Evolutionary conservation across 64 coral and sea anemone genomes (phyloP).

Genomic region (Porites australiensis): DNA sequence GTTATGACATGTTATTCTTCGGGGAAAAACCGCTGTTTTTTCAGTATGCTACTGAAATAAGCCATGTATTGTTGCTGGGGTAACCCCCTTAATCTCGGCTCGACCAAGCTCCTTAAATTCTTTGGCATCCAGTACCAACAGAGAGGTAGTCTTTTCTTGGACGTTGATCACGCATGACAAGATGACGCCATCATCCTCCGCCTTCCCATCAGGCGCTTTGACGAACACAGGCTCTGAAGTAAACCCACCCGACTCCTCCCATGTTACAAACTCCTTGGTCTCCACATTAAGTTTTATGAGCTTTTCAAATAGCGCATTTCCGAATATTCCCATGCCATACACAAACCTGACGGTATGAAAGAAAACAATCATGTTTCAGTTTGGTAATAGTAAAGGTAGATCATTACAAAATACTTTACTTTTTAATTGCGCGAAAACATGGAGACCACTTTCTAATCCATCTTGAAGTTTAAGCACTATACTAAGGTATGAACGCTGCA

Average conservation of each 20-base stretch:
- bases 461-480: too few species aligned
- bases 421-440: too few species aligned
- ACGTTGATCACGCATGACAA: constrained; percentile 82
- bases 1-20: too few species aligned
- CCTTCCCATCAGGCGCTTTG: constrained; percentile 55
- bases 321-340: constrained; percentile 22
- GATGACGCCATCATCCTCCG: constrained; percentile 90
- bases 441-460: too few species aligned
- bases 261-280: constrained; percentile 57
- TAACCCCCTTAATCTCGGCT: constrained; percentile 69
- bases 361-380: neutral
- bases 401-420: too few species aligned
- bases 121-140: constrained; percentile 82
- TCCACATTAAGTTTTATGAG: constrained; percentile 83
- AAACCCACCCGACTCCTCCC: constrained; percentile 60
- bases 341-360: constrained; percentile 30
- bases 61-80: constrained; percentile 63
- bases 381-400: too few species aligned
- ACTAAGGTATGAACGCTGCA: too few species aligned
- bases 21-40: too few species aligned
- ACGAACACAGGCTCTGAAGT: constrained; percentile 91
- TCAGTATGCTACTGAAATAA: too few species aligned
- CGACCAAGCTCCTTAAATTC: constrained; percentile 76
- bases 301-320: neutral
- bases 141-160: constrained; percentile 62